These are phyloP conservation scores for Magallana nippona DNA, from an alignment of 2,888 invertebrate species.

Conservation along the genomic window DNA sequence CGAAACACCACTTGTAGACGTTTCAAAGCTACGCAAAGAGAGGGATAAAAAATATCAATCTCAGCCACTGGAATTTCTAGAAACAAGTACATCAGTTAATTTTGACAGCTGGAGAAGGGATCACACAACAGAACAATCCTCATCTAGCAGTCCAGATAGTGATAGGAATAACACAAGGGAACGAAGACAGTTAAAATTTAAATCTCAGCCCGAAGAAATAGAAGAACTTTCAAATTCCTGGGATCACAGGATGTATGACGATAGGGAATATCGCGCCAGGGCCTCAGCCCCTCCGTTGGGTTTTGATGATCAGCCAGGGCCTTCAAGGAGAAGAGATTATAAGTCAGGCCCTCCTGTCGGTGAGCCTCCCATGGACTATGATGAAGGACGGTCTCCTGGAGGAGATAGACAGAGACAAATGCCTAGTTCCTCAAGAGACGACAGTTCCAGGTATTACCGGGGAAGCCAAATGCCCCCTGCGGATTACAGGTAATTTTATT, in stretches of 20 bases:
- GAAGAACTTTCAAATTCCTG: background rate
- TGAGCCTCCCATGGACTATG: background rate
- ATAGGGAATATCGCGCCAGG: background rate
- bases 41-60: constrained; percentile 14
- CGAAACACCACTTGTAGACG: background rate
- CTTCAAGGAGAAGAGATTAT: background rate
- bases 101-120: background rate
- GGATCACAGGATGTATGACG: background rate
- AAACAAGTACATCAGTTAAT: background rate
- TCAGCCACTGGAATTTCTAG: background rate
- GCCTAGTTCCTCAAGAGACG: background rate
- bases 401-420: background rate
- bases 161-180: background rate
- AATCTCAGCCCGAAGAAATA: background rate
- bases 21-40: background rate
- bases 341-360: background rate
- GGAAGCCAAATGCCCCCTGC: background rate
- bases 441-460: background rate
- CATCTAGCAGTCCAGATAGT: background rate
- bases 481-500: background rate
- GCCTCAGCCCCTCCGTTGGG: background rate
- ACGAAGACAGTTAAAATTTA: background rate
- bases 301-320: constrained; percentile 10
- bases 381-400: background rate
- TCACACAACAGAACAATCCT: background rate